A percentile compares a stretch with the other conserved stretches of the same genome.
phyloP scores from a whole-genome alignment of 2,888 invertebrate genomes.

The Nephrotoma appendiculata region DNA sequence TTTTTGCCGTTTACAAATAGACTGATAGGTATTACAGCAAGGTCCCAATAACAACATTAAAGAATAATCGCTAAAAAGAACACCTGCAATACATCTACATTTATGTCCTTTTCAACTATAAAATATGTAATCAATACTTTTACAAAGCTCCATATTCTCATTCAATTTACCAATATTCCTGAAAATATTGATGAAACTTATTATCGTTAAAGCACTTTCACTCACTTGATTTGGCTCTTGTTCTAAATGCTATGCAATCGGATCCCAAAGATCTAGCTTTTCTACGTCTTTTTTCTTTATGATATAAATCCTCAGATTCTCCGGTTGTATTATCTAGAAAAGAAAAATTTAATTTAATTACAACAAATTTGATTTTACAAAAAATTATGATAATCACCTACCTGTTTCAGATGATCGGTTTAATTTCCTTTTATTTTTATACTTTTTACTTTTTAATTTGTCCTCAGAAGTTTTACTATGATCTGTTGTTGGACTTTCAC shows the following conservation, averaged over 20 bases:
- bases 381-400: background rate
- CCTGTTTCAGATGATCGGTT: background rate
- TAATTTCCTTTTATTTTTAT: constrained; percentile 3
- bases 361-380: background rate
- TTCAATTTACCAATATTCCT: too few relatives aligned
- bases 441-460: constrained; percentile 1
- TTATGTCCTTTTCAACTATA: too few relatives aligned
- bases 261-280: background rate
- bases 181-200: too few relatives aligned
- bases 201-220: too few relatives aligned
- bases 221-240: constrained; percentile 26
- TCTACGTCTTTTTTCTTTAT: background rate
- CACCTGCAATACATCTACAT: too few relatives aligned
- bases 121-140: too few relatives aligned
- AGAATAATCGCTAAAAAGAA: background rate
- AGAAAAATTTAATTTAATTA: background rate
- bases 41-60: too few relatives aligned
- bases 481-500: background rate
- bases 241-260: constrained; percentile 29
- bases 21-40: background rate
- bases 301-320: background rate
- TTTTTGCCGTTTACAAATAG: too few relatives aligned
- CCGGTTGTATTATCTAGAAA: background rate
- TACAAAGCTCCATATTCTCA: too few relatives aligned
- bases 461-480: background rate